Base-by-base conservation (phyloP, 1,140 invertebrate genomes). In the Daktulosphaira vitifoliae region DNA sequence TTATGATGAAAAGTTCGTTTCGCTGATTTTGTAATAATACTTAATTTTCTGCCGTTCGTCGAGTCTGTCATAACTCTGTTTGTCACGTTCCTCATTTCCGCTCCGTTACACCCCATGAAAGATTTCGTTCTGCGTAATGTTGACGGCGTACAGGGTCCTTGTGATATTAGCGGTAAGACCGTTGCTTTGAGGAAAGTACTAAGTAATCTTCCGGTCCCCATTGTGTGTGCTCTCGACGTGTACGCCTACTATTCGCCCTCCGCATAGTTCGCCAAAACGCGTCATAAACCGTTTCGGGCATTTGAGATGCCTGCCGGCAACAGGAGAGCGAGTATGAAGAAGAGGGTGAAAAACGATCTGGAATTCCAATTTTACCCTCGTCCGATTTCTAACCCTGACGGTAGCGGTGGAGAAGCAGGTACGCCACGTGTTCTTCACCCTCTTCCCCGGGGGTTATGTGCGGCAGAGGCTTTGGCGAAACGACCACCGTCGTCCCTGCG, bases 181-280 rank as follows among this genome's bases (percentile, higher is more conserved):
- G 20, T 44, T 15, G 11, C 20, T n/a, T n/a, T 26, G 15, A 53
- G 16, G 8, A 53, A 62, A 62, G n/a, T n/a, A n/a, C n/a, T n/a
- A n/a, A 62, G 56, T 62, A 62, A 62, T 62, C 56, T 62, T 62
- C 56, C 56, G 56, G 56, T 62, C 38, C 4, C 39, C 5, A 11
- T 44, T 16, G 56, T 39, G 18, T 46, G 42, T 62, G 29, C 29
- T 33, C 11, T 33, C 29, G 29, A 33, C 29, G 29, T 33, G 5
- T 33, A 11, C 11, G 29, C 11, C 5, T 44, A 59, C 8, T 22
- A 44, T 38, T 37, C 39, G 37, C 13, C 39, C 54, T 33, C 33
- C 20, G 37, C 22, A 54, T 39, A 22, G n/a, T n/a, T n/a, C n/a
- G n/a, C n/a, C n/a, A 39, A 44, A 15, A 56, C 33, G 20, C 53